A percentile compares a stretch with the other conserved stretches of the same genome.
phyloP scores from a whole-genome alignment of 2,888 invertebrate genomes.

The Cheilosia vulpina region DNA sequence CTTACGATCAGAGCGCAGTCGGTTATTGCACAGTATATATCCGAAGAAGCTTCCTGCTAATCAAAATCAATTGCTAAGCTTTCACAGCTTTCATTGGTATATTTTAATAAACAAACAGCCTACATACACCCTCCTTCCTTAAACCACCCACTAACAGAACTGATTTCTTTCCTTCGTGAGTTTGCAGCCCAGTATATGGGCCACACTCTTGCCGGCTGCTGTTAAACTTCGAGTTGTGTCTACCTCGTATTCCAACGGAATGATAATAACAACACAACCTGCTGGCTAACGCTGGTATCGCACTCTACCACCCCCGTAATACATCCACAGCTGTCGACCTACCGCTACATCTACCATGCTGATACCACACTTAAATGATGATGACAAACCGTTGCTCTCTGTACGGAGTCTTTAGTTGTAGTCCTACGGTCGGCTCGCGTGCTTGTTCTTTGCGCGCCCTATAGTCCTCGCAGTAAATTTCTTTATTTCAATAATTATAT shows the following conservation, averaged over 20 bases:
- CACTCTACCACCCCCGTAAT: constrained; percentile 17
- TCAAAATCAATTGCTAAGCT: too few relatives aligned
- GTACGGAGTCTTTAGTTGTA: constrained; percentile 58
- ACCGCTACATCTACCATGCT: neutral
- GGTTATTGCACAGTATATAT: too few relatives aligned
- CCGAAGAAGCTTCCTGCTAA: too few relatives aligned
- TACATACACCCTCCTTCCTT: too few relatives aligned
- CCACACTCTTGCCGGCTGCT: constrained; percentile 9
- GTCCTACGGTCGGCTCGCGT: constrained; percentile 46
- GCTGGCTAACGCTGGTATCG: constrained; percentile 9
- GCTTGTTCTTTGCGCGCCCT: neutral
- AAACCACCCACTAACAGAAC: neutral
- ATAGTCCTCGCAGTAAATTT: neutral
- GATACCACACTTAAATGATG: constrained; percentile 1
- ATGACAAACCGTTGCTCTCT: constrained; percentile 33
- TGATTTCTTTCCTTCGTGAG: constrained; percentile 21
- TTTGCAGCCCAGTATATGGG: neutral
- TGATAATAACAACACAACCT: constrained; percentile 33
- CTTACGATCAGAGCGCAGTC: too few relatives aligned
- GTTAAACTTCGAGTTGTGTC: neutral
- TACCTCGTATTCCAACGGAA: constrained; percentile 14
- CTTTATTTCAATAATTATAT: neutral
- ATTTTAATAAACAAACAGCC: too few relatives aligned
- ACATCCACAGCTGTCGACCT: constrained; percentile 30
- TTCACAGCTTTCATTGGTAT: too few relatives aligned